phyloP scores from a whole-genome alignment of 30 jellyfish, hydroid and myxozoan genomes.

The Aurelia sp. region DNA sequence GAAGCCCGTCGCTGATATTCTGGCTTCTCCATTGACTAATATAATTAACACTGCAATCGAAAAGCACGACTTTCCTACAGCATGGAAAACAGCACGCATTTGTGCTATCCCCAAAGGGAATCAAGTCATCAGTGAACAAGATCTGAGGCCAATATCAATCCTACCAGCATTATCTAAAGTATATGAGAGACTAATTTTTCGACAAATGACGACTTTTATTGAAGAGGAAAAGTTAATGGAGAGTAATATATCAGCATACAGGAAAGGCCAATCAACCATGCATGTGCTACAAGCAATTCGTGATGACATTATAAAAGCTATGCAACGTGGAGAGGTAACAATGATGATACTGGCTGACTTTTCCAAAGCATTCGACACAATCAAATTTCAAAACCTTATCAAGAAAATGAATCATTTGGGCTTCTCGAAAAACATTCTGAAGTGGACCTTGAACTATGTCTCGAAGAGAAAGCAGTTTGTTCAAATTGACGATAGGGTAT shows the following conservation, averaged over 20 bases:
- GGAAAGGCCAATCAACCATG: conserved; percentile 46
- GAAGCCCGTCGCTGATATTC: conserved; percentile 40
- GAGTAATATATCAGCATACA: neutral
- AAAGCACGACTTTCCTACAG: conserved; percentile 43
- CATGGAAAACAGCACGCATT: conserved; percentile 60
- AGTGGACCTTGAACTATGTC: no score
- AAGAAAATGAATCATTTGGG: neutral
- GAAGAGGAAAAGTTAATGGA: conserved; percentile 20
- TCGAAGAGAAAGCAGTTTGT: no score
- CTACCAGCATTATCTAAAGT: no score
- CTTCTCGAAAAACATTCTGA: no score
- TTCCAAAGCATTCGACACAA: conserved; percentile 21
- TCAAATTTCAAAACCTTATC: neutral
- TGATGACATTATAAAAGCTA: conserved; percentile 41
- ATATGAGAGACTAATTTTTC: conserved; percentile 6
- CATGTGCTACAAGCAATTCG: conserved; percentile 42
- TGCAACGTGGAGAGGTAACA: conserved; percentile 55
- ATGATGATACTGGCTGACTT: neutral
- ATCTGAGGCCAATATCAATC: conserved; percentile 26
- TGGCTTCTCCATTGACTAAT: conserved; percentile 49
- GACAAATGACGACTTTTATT: conserved; percentile 22
- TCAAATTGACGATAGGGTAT: no score
- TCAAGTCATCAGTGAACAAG: conserved; percentile 28
- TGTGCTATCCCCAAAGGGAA: conserved; percentile 49
- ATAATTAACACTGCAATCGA: conserved; percentile 35